Conservation (phyloP, 2,888 invertebrate genomes). For the Ophioninae sp. region DNA sequence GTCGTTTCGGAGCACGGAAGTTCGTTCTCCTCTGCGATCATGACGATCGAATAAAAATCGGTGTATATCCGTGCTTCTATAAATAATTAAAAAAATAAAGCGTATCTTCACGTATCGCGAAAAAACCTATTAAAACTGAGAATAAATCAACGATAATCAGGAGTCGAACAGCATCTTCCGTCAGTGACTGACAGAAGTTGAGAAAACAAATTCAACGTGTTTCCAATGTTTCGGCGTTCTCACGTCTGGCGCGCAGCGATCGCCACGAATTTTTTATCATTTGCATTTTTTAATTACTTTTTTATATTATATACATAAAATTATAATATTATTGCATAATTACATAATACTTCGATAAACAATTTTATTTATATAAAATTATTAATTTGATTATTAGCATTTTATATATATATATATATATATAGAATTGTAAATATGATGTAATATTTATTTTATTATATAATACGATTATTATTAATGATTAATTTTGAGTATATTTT, state of each 20-base stretch:
- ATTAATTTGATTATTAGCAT: too few species aligned
- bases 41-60: slow-evolving; percentile 20
- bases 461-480: too few species aligned
- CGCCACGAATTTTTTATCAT: too few species aligned
- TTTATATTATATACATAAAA: too few species aligned
- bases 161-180: slow-evolving; percentile 67
- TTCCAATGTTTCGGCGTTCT: slow-evolving; percentile 10
- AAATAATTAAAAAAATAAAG: slow-evolving; percentile 56
- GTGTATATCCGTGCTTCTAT: slow-evolving; percentile 9
- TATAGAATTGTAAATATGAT: too few species aligned
- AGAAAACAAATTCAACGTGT: slow-evolving; percentile 33
- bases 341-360: too few species aligned
- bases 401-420: too few species aligned
- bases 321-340: too few species aligned
- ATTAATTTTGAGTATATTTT: too few species aligned
- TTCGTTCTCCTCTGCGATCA: slow-evolving; percentile 68
- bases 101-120: slow-evolving; percentile 43
- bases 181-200: slow-evolving; percentile 60
- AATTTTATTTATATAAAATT: too few species aligned
- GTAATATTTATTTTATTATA: too few species aligned
- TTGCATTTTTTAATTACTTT: too few species aligned
- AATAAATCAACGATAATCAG: slow-evolving; percentile 58
- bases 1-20: slow-evolving; percentile 68
- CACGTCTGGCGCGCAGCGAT: background rate
- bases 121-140: slow-evolving; percentile 53